A percentile compares a stretch with the other conserved stretches of the same genome.
Conservation (phyloP, 2,113 vertebrate genomes). For the Delphinus delphis region DNA sequence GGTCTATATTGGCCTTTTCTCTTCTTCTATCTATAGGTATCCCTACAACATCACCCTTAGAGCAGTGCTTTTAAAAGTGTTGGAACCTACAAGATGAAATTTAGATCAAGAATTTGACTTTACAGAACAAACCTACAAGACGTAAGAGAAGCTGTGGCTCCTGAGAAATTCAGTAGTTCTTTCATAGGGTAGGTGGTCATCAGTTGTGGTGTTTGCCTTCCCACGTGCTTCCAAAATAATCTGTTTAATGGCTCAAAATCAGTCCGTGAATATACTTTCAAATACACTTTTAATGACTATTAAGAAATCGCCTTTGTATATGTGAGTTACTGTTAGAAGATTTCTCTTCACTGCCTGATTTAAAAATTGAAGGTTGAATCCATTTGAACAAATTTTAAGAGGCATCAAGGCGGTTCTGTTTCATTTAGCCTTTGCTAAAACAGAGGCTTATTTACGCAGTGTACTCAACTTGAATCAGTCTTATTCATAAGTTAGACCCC, state of each 20-base stretch:
- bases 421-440: slow-evolving; percentile 3
- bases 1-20: slow-evolving; percentile 77
- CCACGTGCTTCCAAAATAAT: neutral
- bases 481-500: neutral
- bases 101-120: slow-evolving; percentile 72
- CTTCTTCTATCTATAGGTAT: slow-evolving; percentile 74
- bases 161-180: slow-evolving; percentile 64
- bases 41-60: slow-evolving; percentile 75
- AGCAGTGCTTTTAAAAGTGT: slow-evolving; percentile 72
- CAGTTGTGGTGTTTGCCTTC: slow-evolving; percentile 15
- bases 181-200: slow-evolving; percentile 64
- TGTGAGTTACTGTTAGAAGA: neutral
- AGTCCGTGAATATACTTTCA: neutral
- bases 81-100: slow-evolving; percentile 74
- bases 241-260: neutral
- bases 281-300: neutral
- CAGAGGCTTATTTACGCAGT: neutral
- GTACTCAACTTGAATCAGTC: neutral
- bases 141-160: slow-evolving; percentile 66
- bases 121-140: slow-evolving; percentile 68
- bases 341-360: neutral
- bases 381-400: neutral
- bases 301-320: slow-evolving; percentile 7
- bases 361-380: neutral
- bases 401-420: neutral